Evolutionary conservation across 2,888 invertebrate genomes (phyloP), one percentile per base, ranked within the genome.

Genomic region (Drosophila mercatorum): DNA sequence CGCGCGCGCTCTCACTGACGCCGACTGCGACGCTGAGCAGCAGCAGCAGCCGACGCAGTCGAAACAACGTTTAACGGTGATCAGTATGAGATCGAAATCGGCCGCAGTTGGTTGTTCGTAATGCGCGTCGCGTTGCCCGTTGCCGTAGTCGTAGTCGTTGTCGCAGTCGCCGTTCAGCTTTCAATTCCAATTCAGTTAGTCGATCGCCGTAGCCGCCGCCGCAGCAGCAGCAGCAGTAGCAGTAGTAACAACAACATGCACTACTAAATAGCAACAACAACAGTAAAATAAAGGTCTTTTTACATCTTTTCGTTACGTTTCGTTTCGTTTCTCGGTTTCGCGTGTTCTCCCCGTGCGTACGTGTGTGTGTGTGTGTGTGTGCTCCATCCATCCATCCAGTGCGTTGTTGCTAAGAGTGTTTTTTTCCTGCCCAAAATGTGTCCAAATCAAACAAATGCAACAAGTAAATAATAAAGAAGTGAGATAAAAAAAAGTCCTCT

Each of bases 51-150:
- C 69, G 52, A 72, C 70, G 67, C 80, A 78, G 64, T 44, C 69
- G 62, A 62, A 62, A 64, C 69, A 73, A 65, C 74, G 66, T 70
- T 80, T 81, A 81, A 82, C 82, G 87, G 82, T 78, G 78, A 83
- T 90, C 89, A 89, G 84, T 85, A 75, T 64, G 80, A 83, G 75
- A 82, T 86, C 81, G 75, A 77, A 90, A 84, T 86, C 90, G 86
- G 84, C 73, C 79, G 82, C 56, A 71, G 84, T 76, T 79, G 80
- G 80, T 79, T 80, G 88, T 83, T 73, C 75, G 73, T 72, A 76
- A 68, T 59, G 72, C 64, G 66, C 59, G 67, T 70, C 69, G 68
- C 63, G 80, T 78, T 69, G 75, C 11, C 53, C 59, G 72, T 61
- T 78, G 75, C 61, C 71, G 51, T 78, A 73, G 81, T 83, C 78